phyloP scores from a whole-genome alignment of 2,113 vertebrate genomes.

The Nannospalax galili region DNA sequence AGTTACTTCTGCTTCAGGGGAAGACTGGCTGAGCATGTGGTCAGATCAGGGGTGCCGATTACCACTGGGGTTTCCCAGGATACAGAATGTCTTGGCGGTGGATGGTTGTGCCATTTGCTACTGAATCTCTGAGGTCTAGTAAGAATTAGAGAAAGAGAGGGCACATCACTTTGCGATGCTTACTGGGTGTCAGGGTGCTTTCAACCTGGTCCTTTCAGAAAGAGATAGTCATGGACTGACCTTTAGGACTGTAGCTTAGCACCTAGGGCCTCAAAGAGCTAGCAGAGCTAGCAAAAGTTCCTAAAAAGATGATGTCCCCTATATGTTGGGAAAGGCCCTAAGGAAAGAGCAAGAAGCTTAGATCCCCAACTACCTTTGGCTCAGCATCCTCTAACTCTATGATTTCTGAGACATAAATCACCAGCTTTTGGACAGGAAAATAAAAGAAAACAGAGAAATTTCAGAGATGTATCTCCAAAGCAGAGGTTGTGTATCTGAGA shows the following conservation, averaged over 20 bases:
- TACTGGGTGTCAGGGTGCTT: neutral
- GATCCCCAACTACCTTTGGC: neutral
- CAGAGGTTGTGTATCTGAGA: neutral
- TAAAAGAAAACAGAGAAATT: neutral
- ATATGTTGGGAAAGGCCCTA: neutral
- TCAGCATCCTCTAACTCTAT: slow-evolving; percentile 84
- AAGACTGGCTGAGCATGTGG: neutral
- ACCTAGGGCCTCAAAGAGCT: neutral
- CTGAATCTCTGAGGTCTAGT: neutral
- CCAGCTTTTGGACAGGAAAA: slow-evolving; percentile 89
- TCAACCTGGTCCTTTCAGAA: slow-evolving; percentile 3
- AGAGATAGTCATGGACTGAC: neutral
- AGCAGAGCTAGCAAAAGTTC: neutral
- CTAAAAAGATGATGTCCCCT: neutral
- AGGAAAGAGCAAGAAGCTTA: neutral
- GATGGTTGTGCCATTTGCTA: neutral
- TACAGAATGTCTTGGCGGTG: neutral
- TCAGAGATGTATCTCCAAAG: neutral
- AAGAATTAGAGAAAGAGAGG: neutral
- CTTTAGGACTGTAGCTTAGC: neutral
- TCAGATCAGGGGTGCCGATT: neutral
- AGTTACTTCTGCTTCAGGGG: neutral
- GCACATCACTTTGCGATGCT: neutral
- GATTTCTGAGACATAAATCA: slow-evolving; percentile 89
- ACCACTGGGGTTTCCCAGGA: neutral